These are phyloP conservation scores for Heliopora coerulea DNA, from an alignment of 92 coral and sea anemone genomes.

Conservation along the genomic window DNA sequence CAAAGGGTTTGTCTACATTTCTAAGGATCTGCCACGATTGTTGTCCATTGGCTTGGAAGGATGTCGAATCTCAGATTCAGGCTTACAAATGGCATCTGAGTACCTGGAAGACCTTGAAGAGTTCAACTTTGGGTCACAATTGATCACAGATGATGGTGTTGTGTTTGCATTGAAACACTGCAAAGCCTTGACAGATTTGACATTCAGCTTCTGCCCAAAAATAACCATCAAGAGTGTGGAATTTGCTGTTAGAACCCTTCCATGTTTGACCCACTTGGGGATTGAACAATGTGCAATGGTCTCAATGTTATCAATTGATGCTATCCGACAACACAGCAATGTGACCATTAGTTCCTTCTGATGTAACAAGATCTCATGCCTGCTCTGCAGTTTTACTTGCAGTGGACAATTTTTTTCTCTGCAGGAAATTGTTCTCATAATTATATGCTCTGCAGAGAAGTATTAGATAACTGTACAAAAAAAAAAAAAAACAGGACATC, in stretches of 20 bases:
- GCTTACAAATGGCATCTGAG: slow-evolving; percentile 64
- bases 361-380: background rate
- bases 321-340: slow-evolving; percentile 56
- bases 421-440: too few relatives aligned
- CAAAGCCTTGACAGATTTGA: slow-evolving; percentile 75
- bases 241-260: slow-evolving; percentile 58
- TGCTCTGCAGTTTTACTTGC: background rate
- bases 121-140: slow-evolving; percentile 79
- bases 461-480: too few relatives aligned
- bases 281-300: slow-evolving; percentile 75
- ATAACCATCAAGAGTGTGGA: slow-evolving; percentile 69
- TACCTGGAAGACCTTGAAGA: slow-evolving; percentile 69
- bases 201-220: slow-evolving; percentile 62
- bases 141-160: slow-evolving; percentile 79
- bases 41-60: slow-evolving; percentile 80
- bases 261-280: slow-evolving; percentile 83
- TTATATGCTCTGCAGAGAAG: too few relatives aligned
- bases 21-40: slow-evolving; percentile 68
- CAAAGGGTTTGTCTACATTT: slow-evolving; percentile 75
- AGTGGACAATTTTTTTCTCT: too few relatives aligned
- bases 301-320: slow-evolving; percentile 63
- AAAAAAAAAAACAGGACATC: too few relatives aligned
- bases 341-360: slow-evolving; percentile 69
- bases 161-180: slow-evolving; percentile 60
- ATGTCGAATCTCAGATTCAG: slow-evolving; percentile 74